Percentiles rank a stretch among this genome's conserved stretches.
Conservation (phyloP, 92 coral and sea anemone species). For the Porites cylindrica region DNA sequence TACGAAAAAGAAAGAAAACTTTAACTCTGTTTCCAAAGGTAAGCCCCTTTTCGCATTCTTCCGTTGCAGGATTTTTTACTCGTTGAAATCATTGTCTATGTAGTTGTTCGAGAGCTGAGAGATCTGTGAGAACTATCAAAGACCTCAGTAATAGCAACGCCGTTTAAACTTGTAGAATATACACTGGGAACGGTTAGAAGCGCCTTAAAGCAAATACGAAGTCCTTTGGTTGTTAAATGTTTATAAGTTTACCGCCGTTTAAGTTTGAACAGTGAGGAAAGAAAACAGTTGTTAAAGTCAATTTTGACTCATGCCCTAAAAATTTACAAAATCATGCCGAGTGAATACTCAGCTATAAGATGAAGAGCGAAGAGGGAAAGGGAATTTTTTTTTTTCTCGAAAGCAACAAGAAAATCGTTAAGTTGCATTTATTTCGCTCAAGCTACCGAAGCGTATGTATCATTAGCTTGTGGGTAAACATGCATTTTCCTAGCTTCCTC, state of each 20-base stretch:
- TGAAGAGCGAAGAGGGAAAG: too few relatives aligned
- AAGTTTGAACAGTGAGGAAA: conserved; percentile 27
- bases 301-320: conserved; percentile 6
- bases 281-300: conserved; percentile 14
- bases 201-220: conserved; percentile 10
- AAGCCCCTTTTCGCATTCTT: not conserved
- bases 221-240: conserved; percentile 34
- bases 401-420: too few relatives aligned
- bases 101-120: not conserved
- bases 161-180: not conserved
- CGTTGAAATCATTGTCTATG: too few relatives aligned
- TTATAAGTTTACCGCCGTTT: conserved; percentile 30
- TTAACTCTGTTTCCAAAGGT: conserved; percentile 11
- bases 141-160: too few relatives aligned
- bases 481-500: not conserved
- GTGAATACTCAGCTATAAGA: too few relatives aligned
- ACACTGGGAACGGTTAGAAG: not conserved
- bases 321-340: not conserved
- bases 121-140: not conserved
- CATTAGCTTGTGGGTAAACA: conserved; percentile 10
- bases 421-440: not conserved
- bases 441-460: too few relatives aligned
- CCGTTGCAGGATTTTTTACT: not conserved
- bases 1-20: not conserved
- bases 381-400: too few relatives aligned